Percentiles rank a stretch among this genome's conserved stretches.
phyloP scores from a whole-genome alignment of 2,797 vertebrate genomes.

The Phrynocephalus vlangalii region DNA sequence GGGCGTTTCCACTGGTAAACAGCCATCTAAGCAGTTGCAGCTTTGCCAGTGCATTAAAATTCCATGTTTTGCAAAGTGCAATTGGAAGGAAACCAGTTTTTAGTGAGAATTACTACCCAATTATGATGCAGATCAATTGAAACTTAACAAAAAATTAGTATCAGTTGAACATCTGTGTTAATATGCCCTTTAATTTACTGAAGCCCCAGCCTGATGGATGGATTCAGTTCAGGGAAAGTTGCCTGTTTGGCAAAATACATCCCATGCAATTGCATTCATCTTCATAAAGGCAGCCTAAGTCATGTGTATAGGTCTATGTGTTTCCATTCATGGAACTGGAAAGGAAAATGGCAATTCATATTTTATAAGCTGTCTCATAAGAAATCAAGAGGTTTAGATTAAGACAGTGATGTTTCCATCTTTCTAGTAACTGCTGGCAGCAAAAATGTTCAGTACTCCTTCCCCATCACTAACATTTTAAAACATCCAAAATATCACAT shows the following conservation, averaged over 20 bases:
- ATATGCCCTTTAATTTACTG: fast-evolving
- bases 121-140: not conserved
- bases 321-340: not conserved
- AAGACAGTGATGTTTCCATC: not conserved
- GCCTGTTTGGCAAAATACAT: not conserved
- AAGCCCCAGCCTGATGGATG: fast-evolving
- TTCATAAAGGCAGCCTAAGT: slow-evolving; percentile 1
- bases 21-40: slow-evolving; percentile 14
- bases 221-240: not conserved
- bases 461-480: slow-evolving; percentile 10
- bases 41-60: not conserved
- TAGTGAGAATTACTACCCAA: not conserved
- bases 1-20: slow-evolving; percentile 34
- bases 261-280: slow-evolving; percentile 1
- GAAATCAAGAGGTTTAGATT: slow-evolving; percentile 11
- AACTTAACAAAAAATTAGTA: fast-evolving
- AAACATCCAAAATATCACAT: not conserved
- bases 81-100: not conserved
- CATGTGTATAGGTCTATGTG: not conserved
- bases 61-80: not conserved
- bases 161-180: not conserved
- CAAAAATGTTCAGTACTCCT: slow-evolving; percentile 37
- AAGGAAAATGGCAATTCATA: fast-evolving
- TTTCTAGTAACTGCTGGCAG: not conserved
- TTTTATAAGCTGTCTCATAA: not conserved